These are phyloP conservation scores for Sebastes schlegelii DNA, from an alignment of 2,113 vertebrate species.

Conservation along the genomic window DNA sequence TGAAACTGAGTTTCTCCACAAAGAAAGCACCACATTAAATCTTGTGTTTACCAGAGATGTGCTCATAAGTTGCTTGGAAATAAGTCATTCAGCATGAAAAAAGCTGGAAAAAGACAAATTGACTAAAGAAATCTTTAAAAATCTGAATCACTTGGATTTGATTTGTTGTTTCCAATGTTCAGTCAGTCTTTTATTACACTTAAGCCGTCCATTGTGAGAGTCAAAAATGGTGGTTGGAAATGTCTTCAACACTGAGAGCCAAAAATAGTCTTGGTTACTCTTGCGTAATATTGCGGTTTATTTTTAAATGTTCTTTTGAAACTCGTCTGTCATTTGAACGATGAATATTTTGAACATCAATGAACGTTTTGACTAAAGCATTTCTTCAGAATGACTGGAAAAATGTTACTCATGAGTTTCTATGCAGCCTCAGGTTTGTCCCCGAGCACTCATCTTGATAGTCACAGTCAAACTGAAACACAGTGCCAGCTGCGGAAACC, in stretches of 20 bases:
- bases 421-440: conserved; percentile 23
- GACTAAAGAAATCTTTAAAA: background rate
- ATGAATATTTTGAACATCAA: conserved; percentile 51
- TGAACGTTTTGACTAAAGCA: conserved; percentile 25
- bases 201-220: background rate
- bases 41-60: too few species aligned
- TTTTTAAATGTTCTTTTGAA: conserved; percentile 35
- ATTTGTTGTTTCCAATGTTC: background rate
- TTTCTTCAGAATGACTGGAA: background rate
- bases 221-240: background rate
- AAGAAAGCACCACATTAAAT: too few species aligned
- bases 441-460: conserved; percentile 56
- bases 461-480: conserved; percentile 68
- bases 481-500: conserved; percentile 39
- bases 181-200: background rate
- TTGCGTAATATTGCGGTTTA: background rate
- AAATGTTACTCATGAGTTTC: conserved; percentile 14
- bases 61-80: too few species aligned
- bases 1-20: too few species aligned
- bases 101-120: too few species aligned
- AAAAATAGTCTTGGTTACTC: conserved; percentile 13
- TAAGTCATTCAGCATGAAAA: too few species aligned
- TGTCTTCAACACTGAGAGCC: background rate
- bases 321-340: background rate
- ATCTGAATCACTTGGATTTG: background rate